Percentiles rank a stretch among this genome's conserved stretches.
Conservation (phyloP, 2,113 vertebrate genomes). For the Neogobius melanostomus region DNA sequence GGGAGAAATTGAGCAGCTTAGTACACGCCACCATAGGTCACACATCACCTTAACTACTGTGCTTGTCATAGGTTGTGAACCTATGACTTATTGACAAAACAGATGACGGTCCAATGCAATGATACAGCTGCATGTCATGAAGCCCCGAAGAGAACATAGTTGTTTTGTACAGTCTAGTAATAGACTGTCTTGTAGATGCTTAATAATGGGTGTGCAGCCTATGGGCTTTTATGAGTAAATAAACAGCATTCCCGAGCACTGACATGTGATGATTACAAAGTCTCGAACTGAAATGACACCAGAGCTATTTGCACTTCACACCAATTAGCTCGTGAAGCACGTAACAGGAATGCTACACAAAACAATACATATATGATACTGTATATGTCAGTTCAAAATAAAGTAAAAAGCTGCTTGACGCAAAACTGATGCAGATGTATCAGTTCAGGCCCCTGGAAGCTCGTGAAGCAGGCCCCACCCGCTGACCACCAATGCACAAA, state of each 20-base stretch:
- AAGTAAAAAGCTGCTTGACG: conserved; percentile 1
- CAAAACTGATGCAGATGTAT: conserved; percentile 25
- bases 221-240: conserved; percentile 45
- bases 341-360: not conserved
- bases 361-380: not conserved
- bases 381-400: not conserved
- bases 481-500: conserved; percentile 44
- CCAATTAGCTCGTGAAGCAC: conserved; percentile 5
- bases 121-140: not conserved
- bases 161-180: not conserved
- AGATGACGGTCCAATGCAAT: not conserved
- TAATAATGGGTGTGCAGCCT: conserved; percentile 6
- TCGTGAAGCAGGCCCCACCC: conserved; percentile 62
- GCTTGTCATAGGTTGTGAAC: too few relatives aligned
- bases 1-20: too few relatives aligned
- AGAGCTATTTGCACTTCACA: not conserved
- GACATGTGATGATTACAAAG: conserved; percentile 37
- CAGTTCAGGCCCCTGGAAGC: conserved; percentile 82
- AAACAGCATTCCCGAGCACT: conserved; percentile 52
- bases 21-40: too few relatives aligned
- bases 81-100: not conserved
- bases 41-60: too few relatives aligned
- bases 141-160: not conserved
- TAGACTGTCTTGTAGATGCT: conserved; percentile 14
- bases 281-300: conserved; percentile 22